These are phyloP conservation scores for Gallinago undulata DNA, from an alignment of 2,113 vertebrate species.

Conservation along the genomic window DNA sequence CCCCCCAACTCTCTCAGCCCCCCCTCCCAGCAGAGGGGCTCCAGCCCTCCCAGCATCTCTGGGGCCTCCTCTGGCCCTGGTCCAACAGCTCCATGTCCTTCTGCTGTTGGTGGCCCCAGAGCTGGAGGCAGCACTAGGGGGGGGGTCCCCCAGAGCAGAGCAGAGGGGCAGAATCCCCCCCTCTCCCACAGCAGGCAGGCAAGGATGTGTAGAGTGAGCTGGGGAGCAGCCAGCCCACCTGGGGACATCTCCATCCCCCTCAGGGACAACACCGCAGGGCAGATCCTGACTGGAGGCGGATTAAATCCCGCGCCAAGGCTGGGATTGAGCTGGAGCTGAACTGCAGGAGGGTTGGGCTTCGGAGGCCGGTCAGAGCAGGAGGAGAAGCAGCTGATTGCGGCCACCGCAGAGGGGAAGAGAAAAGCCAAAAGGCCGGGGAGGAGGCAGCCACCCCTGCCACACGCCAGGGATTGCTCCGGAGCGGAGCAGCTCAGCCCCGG, in stretches of 20 bases:
- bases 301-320: neutral
- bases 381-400: neutral
- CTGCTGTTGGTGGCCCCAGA: no score
- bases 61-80: no score
- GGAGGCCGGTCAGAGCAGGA: accelerated
- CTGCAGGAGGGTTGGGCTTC: accelerated
- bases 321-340: neutral
- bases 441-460: neutral
- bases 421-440: neutral
- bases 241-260: neutral
- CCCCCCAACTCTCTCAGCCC: no score
- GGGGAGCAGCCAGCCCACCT: neutral
- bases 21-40: no score
- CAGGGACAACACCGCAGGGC: neutral
- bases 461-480: accelerated
- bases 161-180: no score
- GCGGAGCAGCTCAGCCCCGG: neutral
- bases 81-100: no score
- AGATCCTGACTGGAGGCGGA: no score
- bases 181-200: accelerated
- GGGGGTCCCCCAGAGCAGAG: no score
- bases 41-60: no score
- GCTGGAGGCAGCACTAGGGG: no score
- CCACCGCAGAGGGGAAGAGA: accelerated
- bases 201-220: accelerated